Evolutionary conservation across 2,113 vertebrate species (phyloP), one percentile per base, ranked within the genome.

Genomic region (Uropsilus gracilis): DNA sequence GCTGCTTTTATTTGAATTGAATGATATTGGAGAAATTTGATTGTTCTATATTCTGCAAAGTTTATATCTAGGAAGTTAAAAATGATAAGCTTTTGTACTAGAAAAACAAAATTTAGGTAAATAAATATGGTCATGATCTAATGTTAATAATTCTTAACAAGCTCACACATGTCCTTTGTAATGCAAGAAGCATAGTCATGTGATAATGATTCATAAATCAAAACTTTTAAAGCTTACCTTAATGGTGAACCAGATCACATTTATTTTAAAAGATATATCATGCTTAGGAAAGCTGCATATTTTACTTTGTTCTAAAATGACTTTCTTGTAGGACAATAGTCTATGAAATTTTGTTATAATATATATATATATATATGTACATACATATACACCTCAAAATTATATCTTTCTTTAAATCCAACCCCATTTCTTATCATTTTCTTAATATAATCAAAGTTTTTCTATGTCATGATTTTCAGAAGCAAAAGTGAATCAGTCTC

Each of bases 121-220:
- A 76, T 63, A 61, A 61, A 48, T 44, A 63, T 1, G 86, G 50
- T 6, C 46, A 97, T 57, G 71, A 91, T 57, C 0, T n/a, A 94
- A 81, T 93, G n/a, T 55, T 77, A 73, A 83, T 91, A 78, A 84
- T 55, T 94, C 77, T 89, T 94, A 94, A n/a, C n/a, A n/a, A n/a
- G n/a, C n/a, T n/a, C n/a, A n/a, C n/a, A n/a, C n/a, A n/a, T n/a
- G n/a, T n/a, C n/a, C n/a, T n/a, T n/a, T n/a, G n/a, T 87, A 63
- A 75, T 57, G 64, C 11, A 75, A 85, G 30, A 37, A 81, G 57
- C 4, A 63, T 73, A 34, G 59, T 90, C 28, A 64, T 55, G 4
- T 57, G 4, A n/a, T n/a, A n/a, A n/a, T n/a, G n/a, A n/a, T n/a
- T n/a, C n/a, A n/a, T n/a, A n/a, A n/a, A n/a, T n/a, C n/a, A n/a